phyloP scores from a whole-genome alignment of 2,113 vertebrate genomes.

The Nanger granti region DNA sequence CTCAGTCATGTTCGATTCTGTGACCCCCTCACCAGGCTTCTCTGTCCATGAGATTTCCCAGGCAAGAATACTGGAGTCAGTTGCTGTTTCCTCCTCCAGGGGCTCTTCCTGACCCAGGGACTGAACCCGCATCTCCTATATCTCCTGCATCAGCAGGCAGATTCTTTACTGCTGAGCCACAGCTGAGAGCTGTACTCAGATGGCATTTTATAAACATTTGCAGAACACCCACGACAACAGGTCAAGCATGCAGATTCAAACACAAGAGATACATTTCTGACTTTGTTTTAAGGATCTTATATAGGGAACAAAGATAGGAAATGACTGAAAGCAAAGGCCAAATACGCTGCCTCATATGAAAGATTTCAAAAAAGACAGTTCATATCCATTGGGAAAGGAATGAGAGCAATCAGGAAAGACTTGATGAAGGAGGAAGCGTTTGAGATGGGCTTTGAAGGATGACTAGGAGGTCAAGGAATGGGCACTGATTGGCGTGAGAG shows the following conservation, averaged over 20 bases:
- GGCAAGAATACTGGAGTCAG: background rate
- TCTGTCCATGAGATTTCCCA: background rate
- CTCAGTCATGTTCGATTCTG: accelerated
- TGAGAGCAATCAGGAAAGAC: background rate
- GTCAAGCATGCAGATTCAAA: accelerated
- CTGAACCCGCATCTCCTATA: background rate
- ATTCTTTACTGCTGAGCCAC: background rate
- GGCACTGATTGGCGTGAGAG: background rate
- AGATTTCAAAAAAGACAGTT: background rate
- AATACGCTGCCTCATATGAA: background rate
- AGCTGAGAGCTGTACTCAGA: background rate
- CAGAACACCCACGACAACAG: background rate
- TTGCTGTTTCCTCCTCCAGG: background rate
- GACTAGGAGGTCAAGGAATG: background rate
- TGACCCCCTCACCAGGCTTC: background rate
- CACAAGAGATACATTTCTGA: background rate
- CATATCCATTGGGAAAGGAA: background rate
- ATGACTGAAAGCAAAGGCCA: background rate
- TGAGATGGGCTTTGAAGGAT: background rate
- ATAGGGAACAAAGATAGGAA: background rate
- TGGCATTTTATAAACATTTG: background rate
- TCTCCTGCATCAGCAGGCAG: background rate
- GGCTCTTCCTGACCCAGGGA: background rate
- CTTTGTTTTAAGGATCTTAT: background rate
- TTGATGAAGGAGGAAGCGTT: background rate